Base-by-base conservation (phyloP, 2,797 vertebrate species). In the Margarornis squamiger region DNA sequence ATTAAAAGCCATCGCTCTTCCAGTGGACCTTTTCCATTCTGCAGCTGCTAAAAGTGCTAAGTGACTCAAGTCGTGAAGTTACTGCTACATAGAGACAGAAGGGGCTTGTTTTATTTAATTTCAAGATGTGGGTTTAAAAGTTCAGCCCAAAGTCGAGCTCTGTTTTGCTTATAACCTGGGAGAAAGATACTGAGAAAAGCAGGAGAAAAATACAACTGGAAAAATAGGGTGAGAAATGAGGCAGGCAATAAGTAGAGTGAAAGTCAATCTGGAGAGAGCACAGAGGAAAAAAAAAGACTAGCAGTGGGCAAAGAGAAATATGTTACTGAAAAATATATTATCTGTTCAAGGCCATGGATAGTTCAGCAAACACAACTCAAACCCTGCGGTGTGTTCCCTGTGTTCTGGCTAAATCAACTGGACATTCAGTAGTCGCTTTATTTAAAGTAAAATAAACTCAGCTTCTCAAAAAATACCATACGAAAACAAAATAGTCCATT, bases 191-290 rank as follows among this genome's bases (percentile, higher is more conserved):
- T 16, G 82, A 88, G 73, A 80, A 93, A 95, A 88, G 54, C 75
- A 86, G 46, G 38, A 86, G 83, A 12, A 76, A 77, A 84, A 77
- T 38, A 16, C 49, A 75, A 70, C 58, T 65, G 77, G 86, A 90
- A 95, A 96, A 96, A 93, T n/a, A 90, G 65, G 88, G 86, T 93
- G 94, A 96, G 96, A 96, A 93, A 95, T 85, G 91, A 73, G 70
- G 58, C 89, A 81, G 59, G 83, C 63, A 97, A 27, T 79, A 91
- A 95, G 59, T 5, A 84, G 48, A 95, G 83, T 77, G 90, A 95
- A 95, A 96, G 93, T 85, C 86, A 96, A 41, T 82, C 88, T 88
- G 78, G 88, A 96, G 63, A 74, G 12, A 90, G n/a, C 57, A 55
- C 9, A 79, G 74, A 57, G 68, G 43, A 7, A 21, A 8, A 63